A percentile compares a stretch with the other conserved stretches of the same genome.
Evolutionary conservation across 2,888 invertebrate genomes (phyloP).

Genomic region (Drosophila helvetica): DNA sequence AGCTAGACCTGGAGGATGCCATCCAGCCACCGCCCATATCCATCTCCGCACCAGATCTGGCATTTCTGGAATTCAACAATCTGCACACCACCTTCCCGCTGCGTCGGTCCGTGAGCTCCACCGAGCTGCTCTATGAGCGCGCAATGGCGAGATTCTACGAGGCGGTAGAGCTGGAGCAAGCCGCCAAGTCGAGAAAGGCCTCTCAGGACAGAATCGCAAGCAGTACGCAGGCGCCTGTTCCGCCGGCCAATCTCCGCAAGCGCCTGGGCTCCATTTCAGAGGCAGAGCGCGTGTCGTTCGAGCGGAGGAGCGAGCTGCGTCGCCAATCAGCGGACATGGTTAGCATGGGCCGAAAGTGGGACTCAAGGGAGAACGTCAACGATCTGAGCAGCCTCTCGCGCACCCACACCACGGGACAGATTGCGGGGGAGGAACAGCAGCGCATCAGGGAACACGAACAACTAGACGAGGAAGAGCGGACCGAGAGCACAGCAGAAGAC

Average conservation of each 20-base stretch:
- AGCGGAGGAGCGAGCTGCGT: constrained; percentile 84
- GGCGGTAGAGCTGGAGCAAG: constrained; percentile 90
- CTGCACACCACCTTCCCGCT: constrained; percentile 85
- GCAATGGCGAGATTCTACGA: constrained; percentile 93
- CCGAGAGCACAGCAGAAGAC: constrained; percentile 81
- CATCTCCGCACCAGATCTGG: constrained; percentile 91
- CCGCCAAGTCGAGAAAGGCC: constrained; percentile 84
- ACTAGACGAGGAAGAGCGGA: constrained; percentile 57
- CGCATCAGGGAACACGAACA: constrained; percentile 44
- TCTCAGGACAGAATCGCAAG: constrained; percentile 69
- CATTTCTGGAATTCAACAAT: constrained; percentile 86
- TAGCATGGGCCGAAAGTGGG: constrained; percentile 76
- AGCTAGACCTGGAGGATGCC: constrained; percentile 88
- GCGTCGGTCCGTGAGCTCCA: constrained; percentile 91
- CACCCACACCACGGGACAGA: constrained; percentile 41
- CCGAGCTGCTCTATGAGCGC: constrained; percentile 91
- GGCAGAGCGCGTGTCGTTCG: constrained; percentile 84
- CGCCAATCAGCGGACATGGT: constrained; percentile 85
- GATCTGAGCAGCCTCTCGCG: constrained; percentile 57
- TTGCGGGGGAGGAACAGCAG: constrained; percentile 26
- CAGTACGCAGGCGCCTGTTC: constrained; percentile 43
- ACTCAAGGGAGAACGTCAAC: constrained; percentile 79
- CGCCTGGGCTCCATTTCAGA: constrained; percentile 85
- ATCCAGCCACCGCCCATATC: constrained; percentile 91
- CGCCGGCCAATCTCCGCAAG: constrained; percentile 80